Conservation (phyloP, 2,888 invertebrate genomes). For the Aphidius colemani region DNA sequence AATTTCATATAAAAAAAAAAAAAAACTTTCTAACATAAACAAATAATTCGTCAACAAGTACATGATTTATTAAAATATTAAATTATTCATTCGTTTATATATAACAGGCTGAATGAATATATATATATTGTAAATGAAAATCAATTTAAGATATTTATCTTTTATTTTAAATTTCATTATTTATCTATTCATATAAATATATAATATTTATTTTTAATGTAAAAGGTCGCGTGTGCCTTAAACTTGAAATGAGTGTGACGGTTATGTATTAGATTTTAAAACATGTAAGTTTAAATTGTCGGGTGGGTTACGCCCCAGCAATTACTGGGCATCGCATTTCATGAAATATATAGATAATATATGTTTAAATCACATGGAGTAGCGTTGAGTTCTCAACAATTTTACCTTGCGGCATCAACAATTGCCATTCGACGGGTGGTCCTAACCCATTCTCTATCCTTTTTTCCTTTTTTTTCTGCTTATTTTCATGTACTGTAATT, state of each 20-base stretch:
- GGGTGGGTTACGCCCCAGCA: constrained; percentile 29
- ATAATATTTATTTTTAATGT: not conserved
- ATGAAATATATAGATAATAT: constrained; percentile 14
- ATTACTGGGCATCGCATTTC: constrained; percentile 28
- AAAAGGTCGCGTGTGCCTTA: constrained; percentile 21
- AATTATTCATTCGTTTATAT: no score
- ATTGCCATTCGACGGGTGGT: constrained; percentile 34
- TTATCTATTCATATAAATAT: no score
- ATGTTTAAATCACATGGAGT: constrained; percentile 7
- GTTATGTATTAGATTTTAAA: not conserved
- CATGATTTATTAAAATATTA: no score
- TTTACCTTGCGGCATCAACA: constrained; percentile 20
- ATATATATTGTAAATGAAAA: no score
- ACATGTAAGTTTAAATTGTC: constrained; percentile 26
- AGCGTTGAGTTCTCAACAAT: constrained; percentile 9
- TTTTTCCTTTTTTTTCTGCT: constrained; percentile 18
- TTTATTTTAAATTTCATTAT: no score
- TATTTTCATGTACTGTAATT: constrained; percentile 22
- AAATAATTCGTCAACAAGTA: no score
- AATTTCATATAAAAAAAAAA: no score
- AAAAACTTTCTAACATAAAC: no score
- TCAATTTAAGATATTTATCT: no score
- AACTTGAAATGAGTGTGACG: constrained; percentile 15
- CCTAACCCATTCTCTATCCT: constrained; percentile 26
- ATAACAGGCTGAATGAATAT: no score